Evolutionary conservation across 2,113 vertebrate species (phyloP), one percentile per base, ranked within the genome.

Genomic region (Arvicanthis niloticus): DNA sequence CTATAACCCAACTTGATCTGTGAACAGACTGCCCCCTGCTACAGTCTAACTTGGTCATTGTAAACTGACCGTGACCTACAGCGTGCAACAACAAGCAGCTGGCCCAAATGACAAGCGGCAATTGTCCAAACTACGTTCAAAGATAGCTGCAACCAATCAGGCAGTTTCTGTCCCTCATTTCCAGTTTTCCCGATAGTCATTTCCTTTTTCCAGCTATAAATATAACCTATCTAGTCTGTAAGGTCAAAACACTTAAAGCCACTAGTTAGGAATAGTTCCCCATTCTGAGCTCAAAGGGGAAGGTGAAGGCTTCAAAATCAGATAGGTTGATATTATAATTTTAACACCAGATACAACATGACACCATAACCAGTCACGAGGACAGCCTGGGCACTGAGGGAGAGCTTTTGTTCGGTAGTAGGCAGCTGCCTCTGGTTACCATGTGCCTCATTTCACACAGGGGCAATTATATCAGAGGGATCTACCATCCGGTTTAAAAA

Each of bases 391-490:
- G 8, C 11, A 11, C 31, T 82, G n/a, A 7, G 3, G 26, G 26
- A 34, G 45, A 77, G 12, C 1, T 53, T 53, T 67, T 22, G 45
- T 8, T 34, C 11, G 42, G n/a, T 72, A 26, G 12, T 15, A 15
- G n/a, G 15, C 11, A 22, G 15, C 9, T 37, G 0, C 2, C 29
- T 62, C 19, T 11, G 2, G 12, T 42, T 17, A 5, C 31, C 13
- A 10, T 0, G 19, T 7, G 24, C 53, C 26, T 68, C 62, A 3
- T 60, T 91, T 82, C 34, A 67, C 56, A 67, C 58, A 5, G 9
- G 37, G 81, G 60, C 76, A 58, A 40, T 17, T 73, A 51, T 34
- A 56, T n/a, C 29, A 19, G 51, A 17, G 76, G 11, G 26, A 65
- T 88, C n/a, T 31, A 0, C n/a, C 0, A n/a, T n/a, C n/a, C n/a